Evolutionary conservation across 30 jellyfish, hydroid and myxozoan species (phyloP), one percentile per base, ranked within the genome.

Genomic region (Clytia hemisphaerica): DNA sequence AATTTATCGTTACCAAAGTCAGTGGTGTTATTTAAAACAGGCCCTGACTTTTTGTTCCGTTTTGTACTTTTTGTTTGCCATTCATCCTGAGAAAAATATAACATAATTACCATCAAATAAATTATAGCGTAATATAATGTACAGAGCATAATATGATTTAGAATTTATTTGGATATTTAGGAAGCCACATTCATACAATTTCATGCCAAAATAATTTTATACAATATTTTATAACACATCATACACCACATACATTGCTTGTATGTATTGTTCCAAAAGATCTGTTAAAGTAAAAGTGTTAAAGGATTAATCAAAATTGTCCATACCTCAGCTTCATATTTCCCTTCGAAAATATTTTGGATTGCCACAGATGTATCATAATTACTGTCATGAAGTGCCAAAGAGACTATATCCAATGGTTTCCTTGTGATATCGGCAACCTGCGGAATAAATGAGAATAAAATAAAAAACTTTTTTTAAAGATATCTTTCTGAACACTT

Each of bases 321-420:
- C n/a, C n/a, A n/a, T n/a, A n/a, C n/a, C n/a, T 15, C 85, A 6
- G 36, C 22, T 2, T 88, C 94, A 71, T 80, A 88, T 9, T 64
- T 59, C 5, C 97, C 97, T 48, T 88, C 97, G 24, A 79, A 10
- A 29, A 88, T 67, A 36, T 65, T 79, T 42, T 81, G 93, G 12
- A 88, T 88, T 27, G 97, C 94, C 30, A 38, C 72, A 9, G 80
- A 32, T 3, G 83, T 82, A 62, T 88, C 97, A 78, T 88, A 88
- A 51, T 88, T 80, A 35, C 79, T 32, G 71, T 88, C 97, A 67
- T 88, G 97, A 37, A 88, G 82, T 3, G 97, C 97, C 37, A 88
- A 78, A 1, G 94, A 53, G 4, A 80, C 88, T 16, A 70, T 75
- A 67, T 88, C 97, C 18, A 84, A 55, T 16, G 93, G 71, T 50